Evolutionary conservation across 2,888 invertebrate genomes (phyloP).

Genomic region (Yponomeuta plumbellus): DNA sequence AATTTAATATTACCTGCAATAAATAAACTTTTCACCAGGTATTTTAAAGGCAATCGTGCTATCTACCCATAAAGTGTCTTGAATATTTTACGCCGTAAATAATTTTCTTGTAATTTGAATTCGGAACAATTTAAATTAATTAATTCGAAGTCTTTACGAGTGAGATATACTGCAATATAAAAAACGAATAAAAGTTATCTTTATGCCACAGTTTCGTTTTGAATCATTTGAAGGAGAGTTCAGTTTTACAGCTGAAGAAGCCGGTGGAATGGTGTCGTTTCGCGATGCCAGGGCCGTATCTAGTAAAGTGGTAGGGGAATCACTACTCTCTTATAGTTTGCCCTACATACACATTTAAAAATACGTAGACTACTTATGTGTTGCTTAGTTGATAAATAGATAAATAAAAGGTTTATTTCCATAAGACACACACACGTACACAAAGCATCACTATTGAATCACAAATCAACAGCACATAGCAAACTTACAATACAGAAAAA

Average conservation of each 20-base stretch:
- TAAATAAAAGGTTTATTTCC: too few species aligned
- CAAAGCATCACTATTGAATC: too few species aligned
- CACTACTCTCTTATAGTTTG: neutral
- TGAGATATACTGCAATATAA: neutral
- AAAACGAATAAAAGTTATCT: constrained; percentile 5
- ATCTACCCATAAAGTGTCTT: neutral
- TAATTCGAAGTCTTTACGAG: neutral
- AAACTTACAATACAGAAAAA: too few species aligned
- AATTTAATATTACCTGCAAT: too few species aligned
- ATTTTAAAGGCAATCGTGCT: too few species aligned
- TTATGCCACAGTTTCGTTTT: constrained; percentile 6
- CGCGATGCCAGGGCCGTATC: neutral
- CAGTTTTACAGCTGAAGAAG: constrained; percentile 5
- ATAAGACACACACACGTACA: too few species aligned
- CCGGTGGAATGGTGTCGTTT: constrained; percentile 5
- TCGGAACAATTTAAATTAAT: neutral
- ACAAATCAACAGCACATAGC: too few species aligned
- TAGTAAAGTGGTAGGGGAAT: neutral
- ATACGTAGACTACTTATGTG: neutral
- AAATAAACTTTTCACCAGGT: too few species aligned
- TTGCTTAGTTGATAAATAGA: too few species aligned
- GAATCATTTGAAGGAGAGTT: constrained; percentile 2
- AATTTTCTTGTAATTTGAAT: neutral
- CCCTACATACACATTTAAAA: neutral
- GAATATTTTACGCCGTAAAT: neutral